Conservation (phyloP, 2,888 invertebrate species). For the Aporophyla nigra region DNA sequence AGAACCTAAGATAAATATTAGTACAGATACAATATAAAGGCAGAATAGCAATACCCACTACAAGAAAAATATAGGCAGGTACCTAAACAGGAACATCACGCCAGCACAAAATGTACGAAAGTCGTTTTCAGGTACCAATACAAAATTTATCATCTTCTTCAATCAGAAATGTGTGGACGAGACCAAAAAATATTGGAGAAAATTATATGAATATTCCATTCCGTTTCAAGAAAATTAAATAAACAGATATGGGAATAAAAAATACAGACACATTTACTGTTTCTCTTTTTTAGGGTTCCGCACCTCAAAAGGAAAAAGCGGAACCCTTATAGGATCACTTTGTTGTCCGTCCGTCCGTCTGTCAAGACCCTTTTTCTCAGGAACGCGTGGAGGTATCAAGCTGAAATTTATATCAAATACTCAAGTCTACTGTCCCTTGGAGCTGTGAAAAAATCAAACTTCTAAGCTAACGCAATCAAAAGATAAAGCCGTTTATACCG, state of each 20-base stretch:
- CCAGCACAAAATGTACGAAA: conserved; percentile 1
- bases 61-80: not conserved
- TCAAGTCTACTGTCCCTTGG: too few relatives aligned
- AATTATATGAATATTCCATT: conserved; percentile 13
- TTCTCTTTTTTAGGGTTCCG: not conserved
- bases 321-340: too few relatives aligned
- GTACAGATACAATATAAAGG: too few relatives aligned
- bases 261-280: not conserved
- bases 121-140: conserved; percentile 14
- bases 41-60: too few relatives aligned
- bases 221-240: not conserved
- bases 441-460: too few relatives aligned
- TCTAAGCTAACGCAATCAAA: too few relatives aligned
- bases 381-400: too few relatives aligned
- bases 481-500: too few relatives aligned
- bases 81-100: not conserved
- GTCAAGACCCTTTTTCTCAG: too few relatives aligned
- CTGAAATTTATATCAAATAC: too few relatives aligned
- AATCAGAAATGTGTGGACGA: not conserved
- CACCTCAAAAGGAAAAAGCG: too few relatives aligned
- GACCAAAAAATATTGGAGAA: conserved; percentile 17
- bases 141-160: conserved; percentile 34
- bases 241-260: not conserved
- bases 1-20: not conserved
- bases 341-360: too few relatives aligned